Conservation (phyloP, 2,113 vertebrate species). For the Cololabis saira region DNA sequence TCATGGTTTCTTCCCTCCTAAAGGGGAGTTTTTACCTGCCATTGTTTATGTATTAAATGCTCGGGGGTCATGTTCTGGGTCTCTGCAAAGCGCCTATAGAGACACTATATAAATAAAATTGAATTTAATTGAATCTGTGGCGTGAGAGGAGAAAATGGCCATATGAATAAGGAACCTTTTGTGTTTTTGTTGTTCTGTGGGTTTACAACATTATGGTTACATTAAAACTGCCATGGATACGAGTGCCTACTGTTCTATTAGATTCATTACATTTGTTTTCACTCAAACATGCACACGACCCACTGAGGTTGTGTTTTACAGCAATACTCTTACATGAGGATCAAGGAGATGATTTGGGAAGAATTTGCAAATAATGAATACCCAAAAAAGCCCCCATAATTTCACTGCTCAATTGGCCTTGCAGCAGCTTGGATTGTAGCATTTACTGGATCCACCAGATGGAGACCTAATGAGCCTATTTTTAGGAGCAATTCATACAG, state of each 20-base stretch:
- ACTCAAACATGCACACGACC: slow-evolving; percentile 14
- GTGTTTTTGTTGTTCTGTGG: slow-evolving; percentile 31
- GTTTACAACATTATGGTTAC: slow-evolving; percentile 29
- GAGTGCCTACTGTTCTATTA: slow-evolving; percentile 12
- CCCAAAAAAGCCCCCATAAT: slow-evolving; percentile 80
- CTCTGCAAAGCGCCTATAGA: too few relatives aligned
- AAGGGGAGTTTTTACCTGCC: too few relatives aligned
- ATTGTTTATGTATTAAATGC: too few relatives aligned
- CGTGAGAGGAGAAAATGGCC: slow-evolving; percentile 23
- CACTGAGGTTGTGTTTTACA: neutral
- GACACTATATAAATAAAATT: too few relatives aligned
- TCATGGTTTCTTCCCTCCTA: too few relatives aligned
- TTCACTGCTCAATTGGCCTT: slow-evolving; percentile 87
- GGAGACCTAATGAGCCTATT: slow-evolving; percentile 87
- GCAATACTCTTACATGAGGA: slow-evolving; percentile 4
- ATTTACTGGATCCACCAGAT: slow-evolving; percentile 85
- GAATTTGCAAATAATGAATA: slow-evolving; percentile 59
- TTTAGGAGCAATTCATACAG: slow-evolving; percentile 76
- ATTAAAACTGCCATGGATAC: slow-evolving; percentile 39
- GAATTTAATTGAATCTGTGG: too few relatives aligned
- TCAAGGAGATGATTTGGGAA: slow-evolving; percentile 38
- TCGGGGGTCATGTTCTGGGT: too few relatives aligned
- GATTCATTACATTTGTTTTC: slow-evolving; percentile 12
- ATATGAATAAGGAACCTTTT: slow-evolving; percentile 24
- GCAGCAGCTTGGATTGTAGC: slow-evolving; percentile 85